Conservation (phyloP, 1,140 invertebrate genomes). For the Brachionus angularis region DNA sequence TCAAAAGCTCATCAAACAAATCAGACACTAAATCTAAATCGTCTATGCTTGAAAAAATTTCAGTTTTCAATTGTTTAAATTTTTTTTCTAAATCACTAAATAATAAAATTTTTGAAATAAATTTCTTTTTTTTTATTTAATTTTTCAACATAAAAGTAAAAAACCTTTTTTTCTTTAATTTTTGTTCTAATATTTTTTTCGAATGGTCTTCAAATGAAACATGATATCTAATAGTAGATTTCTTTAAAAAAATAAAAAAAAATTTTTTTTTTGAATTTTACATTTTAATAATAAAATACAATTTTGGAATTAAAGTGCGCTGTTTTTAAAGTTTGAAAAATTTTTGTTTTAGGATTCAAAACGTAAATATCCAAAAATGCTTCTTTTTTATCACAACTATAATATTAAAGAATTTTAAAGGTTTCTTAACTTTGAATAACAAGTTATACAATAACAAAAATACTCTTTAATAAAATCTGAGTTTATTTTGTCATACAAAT, state of each 20-base stretch:
- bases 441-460: neutral
- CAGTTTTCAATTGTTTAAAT: neutral
- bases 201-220: neutral
- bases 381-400: conserved; percentile 36
- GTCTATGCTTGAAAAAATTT: conserved; percentile 10
- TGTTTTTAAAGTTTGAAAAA: conserved; percentile 18
- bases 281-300: neutral
- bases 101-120: neutral
- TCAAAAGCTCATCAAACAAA: conserved; percentile 9
- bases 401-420: neutral
- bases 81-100: conserved; percentile 3
- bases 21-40: neutral
- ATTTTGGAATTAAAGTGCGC: conserved; percentile 42
- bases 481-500: neutral
- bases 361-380: conserved; percentile 9
- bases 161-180: conserved; percentile 19
- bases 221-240: conserved; percentile 8
- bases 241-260: conserved; percentile 2
- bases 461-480: conserved; percentile 41
- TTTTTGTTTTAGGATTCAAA: conserved; percentile 22
- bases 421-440: neutral
- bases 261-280: neutral
- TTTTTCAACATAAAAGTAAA: neutral
- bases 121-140: neutral
- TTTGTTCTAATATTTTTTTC: neutral